Percentiles rank a stretch among this genome's conserved stretches.
Evolutionary conservation across 2,797 vertebrate species (phyloP).

Genomic region (Takifugu ocellatus): DNA sequence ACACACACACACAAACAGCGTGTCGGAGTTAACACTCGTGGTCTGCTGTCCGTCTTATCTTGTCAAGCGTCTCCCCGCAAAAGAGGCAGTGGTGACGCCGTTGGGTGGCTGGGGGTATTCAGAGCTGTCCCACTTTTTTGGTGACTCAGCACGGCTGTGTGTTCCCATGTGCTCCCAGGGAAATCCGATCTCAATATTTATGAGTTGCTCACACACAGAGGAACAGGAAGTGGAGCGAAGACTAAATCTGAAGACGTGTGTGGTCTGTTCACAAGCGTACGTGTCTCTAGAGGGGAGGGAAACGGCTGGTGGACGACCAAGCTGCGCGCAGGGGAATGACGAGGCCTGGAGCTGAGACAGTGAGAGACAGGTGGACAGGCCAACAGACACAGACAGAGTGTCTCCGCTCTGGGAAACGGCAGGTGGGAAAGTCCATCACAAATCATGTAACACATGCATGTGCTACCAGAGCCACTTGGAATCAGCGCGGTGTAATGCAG

Average conservation of each 20-base stretch:
- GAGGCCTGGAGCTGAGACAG: conserved; percentile 47
- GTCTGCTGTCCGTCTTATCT: conserved; percentile 2
- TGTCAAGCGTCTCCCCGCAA: neutral
- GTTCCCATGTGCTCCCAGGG: conserved; percentile 65
- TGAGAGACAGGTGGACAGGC: conserved; percentile 74
- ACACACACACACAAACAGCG: too few relatives aligned
- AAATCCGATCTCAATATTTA: conserved; percentile 73
- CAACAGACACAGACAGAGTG: conserved; percentile 59
- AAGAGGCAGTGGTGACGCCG: conserved; percentile 10
- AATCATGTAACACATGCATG: conserved; percentile 26
- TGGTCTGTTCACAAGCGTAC: conserved; percentile 66
- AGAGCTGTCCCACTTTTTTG: conserved; percentile 42
- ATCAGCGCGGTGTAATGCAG: conserved; percentile 7
- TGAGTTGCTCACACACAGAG: conserved; percentile 43
- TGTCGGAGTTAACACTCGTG: neutral
- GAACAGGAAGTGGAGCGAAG: conserved; percentile 61
- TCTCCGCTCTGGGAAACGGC: conserved; percentile 57
- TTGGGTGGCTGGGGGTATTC: conserved; percentile 24
- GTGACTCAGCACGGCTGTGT: conserved; percentile 71
- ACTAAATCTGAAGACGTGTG: conserved; percentile 70
- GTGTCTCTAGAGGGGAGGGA: conserved; percentile 42
- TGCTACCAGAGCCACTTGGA: conserved; percentile 6
- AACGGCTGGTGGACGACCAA: conserved; percentile 4
- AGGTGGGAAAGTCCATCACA: conserved; percentile 71
- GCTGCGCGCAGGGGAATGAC: neutral